Evolutionary conservation across 2,113 vertebrate genomes (phyloP).

Genomic region (Melospiza georgiana): DNA sequence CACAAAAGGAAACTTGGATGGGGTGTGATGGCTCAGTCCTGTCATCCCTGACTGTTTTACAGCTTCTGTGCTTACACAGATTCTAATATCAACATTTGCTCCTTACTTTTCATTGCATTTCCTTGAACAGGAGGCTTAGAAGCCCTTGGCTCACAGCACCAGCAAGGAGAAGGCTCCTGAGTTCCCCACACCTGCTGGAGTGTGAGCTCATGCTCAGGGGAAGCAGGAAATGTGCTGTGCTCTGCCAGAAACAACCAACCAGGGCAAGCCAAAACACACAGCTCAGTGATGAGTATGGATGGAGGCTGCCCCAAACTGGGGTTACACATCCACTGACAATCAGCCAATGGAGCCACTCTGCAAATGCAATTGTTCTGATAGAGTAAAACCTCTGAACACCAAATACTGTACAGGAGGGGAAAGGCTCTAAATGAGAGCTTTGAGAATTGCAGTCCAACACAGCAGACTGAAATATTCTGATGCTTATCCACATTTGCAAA

Average conservation of each 20-base stretch:
- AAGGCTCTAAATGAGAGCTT: background rate
- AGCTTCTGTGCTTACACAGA: background rate
- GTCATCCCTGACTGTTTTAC: background rate
- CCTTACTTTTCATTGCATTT: background rate
- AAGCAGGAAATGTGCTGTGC: background rate
- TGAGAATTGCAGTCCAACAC: background rate
- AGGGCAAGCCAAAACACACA: background rate
- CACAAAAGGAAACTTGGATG: background rate
- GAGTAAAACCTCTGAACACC: background rate
- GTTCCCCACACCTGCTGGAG: background rate
- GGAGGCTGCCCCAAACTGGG: background rate
- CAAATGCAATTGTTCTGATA: background rate
- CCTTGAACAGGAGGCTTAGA: background rate
- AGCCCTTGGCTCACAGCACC: background rate
- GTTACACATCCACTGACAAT: background rate
- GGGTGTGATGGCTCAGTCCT: background rate
- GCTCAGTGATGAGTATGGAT: background rate
- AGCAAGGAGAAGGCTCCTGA: background rate
- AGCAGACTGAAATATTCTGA: background rate
- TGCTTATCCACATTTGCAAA: background rate
- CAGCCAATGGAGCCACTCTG: background rate
- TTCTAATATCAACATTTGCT: background rate
- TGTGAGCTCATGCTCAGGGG: background rate
- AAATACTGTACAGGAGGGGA: background rate
- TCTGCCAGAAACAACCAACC: background rate